These are phyloP conservation scores for Pseudanteris insignis DNA, from an alignment of 2,888 invertebrate genomes.

Conservation along the genomic window DNA sequence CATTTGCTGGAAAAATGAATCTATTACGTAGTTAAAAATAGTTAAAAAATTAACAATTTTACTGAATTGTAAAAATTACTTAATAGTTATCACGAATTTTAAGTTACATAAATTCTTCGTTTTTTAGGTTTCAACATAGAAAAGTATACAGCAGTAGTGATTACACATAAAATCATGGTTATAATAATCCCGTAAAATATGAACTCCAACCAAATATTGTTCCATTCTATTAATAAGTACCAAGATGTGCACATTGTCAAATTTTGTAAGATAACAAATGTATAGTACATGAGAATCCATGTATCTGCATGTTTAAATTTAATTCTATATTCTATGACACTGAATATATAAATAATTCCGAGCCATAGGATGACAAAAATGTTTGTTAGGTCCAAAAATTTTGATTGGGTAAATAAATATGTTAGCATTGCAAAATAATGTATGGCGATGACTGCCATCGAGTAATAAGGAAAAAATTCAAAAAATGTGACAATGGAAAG, in stretches of 20 bases:
- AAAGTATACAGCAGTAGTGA: conserved; percentile 56
- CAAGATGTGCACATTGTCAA: conserved; percentile 76
- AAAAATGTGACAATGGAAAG: conserved; percentile 77
- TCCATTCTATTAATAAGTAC: conserved; percentile 70
- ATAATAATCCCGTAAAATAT: conserved; percentile 72
- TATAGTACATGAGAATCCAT: conserved; percentile 76
- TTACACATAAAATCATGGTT: conserved; percentile 64
- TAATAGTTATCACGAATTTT: too few relatives aligned
- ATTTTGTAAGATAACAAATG: conserved; percentile 75
- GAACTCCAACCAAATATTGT: conserved; percentile 78
- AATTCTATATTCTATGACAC: conserved; percentile 81
- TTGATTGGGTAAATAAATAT: conserved; percentile 74
- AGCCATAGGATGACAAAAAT: conserved; percentile 70
- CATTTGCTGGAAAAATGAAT: too few relatives aligned
- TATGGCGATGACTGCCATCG: conserved; percentile 68
- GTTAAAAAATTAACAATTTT: too few relatives aligned
- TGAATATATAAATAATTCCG: conserved; percentile 78
- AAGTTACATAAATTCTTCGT: conserved; percentile 53
- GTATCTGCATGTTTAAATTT: conserved; percentile 78
- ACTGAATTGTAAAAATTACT: too few relatives aligned
- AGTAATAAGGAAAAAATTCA: conserved; percentile 71
- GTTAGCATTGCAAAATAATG: conserved; percentile 76
- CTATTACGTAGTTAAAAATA: too few relatives aligned
- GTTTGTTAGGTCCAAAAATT: conserved; percentile 70
- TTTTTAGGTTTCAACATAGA: conserved; percentile 60